Conservation (phyloP, 2,113 vertebrate genomes). For the Hippopotamus amphibius region DNA sequence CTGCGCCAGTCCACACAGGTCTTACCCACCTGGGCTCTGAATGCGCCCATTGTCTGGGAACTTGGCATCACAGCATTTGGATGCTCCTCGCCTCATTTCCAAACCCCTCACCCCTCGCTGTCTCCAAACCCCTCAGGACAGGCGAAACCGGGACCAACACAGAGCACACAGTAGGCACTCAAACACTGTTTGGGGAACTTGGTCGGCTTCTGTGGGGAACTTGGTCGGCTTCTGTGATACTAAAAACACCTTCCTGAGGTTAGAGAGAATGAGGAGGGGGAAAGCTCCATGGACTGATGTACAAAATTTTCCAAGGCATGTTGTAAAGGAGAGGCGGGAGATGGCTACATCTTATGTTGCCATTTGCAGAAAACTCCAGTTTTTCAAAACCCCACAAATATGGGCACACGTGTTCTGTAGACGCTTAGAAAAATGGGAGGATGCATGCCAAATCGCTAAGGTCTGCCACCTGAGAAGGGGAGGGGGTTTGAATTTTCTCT, state of each 20-base stretch:
- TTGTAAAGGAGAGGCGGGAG: not conserved
- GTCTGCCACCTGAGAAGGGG: not conserved
- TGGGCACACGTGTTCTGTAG: not conserved
- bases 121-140: not conserved
- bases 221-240: not conserved
- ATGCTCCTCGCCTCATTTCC: not conserved
- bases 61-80: not conserved
- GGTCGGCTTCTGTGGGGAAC: not conserved
- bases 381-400: not conserved
- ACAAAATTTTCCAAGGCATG: not conserved
- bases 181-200: not conserved
- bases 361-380: not conserved
- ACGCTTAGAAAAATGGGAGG: not conserved
- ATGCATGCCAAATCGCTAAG: not conserved
- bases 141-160: not conserved
- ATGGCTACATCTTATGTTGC: not conserved
- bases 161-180: slow-evolving; percentile 25
- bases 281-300: not conserved
- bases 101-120: not conserved
- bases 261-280: not conserved
- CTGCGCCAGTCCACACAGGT: slow-evolving; percentile 60
- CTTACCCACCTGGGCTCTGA: slow-evolving; percentile 74
- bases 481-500: not conserved
- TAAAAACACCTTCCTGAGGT: not conserved
- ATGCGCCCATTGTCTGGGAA: slow-evolving; percentile 69